A percentile compares a stretch with the other conserved stretches of the same genome.
Conservation (phyloP, 1,140 invertebrate genomes). For the Drosophila truncata region DNA sequence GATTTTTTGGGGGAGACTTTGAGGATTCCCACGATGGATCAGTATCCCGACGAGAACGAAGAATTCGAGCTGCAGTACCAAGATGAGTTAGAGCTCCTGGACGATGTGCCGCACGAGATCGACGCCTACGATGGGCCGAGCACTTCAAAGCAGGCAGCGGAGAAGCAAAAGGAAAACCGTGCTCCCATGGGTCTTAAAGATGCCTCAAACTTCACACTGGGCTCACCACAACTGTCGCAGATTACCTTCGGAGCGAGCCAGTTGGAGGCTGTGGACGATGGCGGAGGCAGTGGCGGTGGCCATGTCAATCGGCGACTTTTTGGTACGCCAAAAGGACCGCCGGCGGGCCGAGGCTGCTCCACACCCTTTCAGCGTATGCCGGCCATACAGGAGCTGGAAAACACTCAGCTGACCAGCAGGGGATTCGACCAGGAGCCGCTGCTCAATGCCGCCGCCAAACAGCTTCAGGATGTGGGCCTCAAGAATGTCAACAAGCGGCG, state of each 20-base stretch:
- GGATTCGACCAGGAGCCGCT: conserved; percentile 16
- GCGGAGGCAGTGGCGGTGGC: neutral
- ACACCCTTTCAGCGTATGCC: conserved; percentile 79
- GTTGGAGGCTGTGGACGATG: conserved; percentile 9
- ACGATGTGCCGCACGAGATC: conserved; percentile 76
- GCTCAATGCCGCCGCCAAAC: conserved; percentile 45
- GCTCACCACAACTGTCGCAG: conserved; percentile 77
- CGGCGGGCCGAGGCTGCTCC: conserved; percentile 64
- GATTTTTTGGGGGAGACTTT: neutral
- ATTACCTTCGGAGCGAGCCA: conserved; percentile 69
- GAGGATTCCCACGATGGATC: conserved; percentile 77
- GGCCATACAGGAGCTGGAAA: conserved; percentile 66
- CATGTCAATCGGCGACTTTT: conserved; percentile 76
- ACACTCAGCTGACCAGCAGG: conserved; percentile 16
- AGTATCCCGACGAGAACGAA: conserved; percentile 91
- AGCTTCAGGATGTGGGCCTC: conserved; percentile 65
- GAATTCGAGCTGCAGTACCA: conserved; percentile 91
- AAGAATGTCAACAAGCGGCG: conserved; percentile 87
- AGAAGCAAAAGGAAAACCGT: conserved; percentile 32
- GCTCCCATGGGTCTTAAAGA: conserved; percentile 26
- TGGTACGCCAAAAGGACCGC: conserved; percentile 67
- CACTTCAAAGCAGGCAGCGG: conserved; percentile 59
- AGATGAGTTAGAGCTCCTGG: conserved; percentile 90
- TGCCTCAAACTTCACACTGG: conserved; percentile 39
- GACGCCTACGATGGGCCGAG: conserved; percentile 85